Base-by-base conservation (phyloP, 2,888 invertebrate species). In the Nomada lathburiana region DNA sequence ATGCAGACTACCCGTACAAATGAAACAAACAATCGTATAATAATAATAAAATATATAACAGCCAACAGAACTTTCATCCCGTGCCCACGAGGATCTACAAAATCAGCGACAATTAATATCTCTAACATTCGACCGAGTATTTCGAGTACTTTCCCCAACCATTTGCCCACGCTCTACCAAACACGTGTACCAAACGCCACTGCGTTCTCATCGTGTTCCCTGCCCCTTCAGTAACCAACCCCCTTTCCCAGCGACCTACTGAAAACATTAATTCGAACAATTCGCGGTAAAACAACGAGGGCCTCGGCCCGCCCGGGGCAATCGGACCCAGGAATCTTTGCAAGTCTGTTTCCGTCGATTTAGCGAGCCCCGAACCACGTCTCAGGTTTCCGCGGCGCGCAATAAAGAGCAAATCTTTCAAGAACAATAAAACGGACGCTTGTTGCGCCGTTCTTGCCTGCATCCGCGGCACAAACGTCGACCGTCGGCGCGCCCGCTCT, bases 401-500 rank as follows among this genome's bases (percentile, higher is more conserved):
- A 64, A 69, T 67, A 77, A 83, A 81, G 29, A 55, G 71, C 44
- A 71, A 80, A 77, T 77, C 83, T 80, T 76, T 59, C 74, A 78
- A 67, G 75, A 73, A 84, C 76, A 86, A 84, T 86, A 82, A 82
- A 81, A 85, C 81, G 82, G 87, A 87, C 83, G 89, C 85, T 86
- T 89, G 89, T 83, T 88, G 87, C 86, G 83, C 83, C 78, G 76
- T 80, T 86, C 83, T 81, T 75, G 80, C 80, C 52, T 65, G 52
- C 26, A 13, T 52, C 57, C 80, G n/a, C 79, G 79, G 67, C 53
- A 74, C 76, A 62, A 67, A 50, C 60, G 73, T 72, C 52, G 76
- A 65, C 71, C 55, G 68, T 23, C 26, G 70, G 69, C 57, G 73
- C 67, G 73, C 55, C 77, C 64, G 74, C 68, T 64, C 79, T 68